Base-by-base conservation (phyloP, 1,140 invertebrate species). In the Sinonovacula constricta region DNA sequence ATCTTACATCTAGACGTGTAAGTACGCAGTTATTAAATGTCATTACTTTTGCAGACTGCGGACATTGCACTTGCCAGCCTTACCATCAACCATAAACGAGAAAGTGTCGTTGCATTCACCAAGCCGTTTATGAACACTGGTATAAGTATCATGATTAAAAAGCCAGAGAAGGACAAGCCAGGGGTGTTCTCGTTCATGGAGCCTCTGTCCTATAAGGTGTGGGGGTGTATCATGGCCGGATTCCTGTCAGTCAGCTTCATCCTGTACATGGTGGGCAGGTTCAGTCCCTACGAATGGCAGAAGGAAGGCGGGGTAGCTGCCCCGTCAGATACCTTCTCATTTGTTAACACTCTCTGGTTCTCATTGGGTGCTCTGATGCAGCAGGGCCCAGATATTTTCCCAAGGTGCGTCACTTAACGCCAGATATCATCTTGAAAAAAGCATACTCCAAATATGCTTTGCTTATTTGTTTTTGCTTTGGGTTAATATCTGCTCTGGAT, bases 151-250 rank as follows among this genome's bases (percentile, higher is more conserved):
- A 98, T 98, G 96, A 97, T 98, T 85, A 99, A 98, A 91, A 98
- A 97, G 89, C 96, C 97, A 10, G 94, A 97, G 78, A 98, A 98
- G 91, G 95, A 96, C 88, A 96, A 96, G 87, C 91, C 92, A 34
- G 96, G 96, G n/a, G 96, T 98, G 2, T 99, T 99, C 92, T 98
- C 97, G 86, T 99, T 99, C 91, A 94, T 99, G 88, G 96, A 97
- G 90, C 98, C 98, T 28, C 92, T 99, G 53, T 98, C 96, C 72
- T 95, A 95, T 85, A 97, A 98, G 91, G 99, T 99, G 88, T 99
- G 98, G 98, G 96, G 94, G 88, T 98, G 97, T 91, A 96, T 99
- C 67, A 95, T 98, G 76, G 97, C 98, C 90, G 97, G 97, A 59
- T 99, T 98, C 91, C 94, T 99, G 63, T 97, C 96, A 1, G 98